Conservation (phyloP, 2,113 vertebrate genomes). For the Leuciscus idus region DNA sequence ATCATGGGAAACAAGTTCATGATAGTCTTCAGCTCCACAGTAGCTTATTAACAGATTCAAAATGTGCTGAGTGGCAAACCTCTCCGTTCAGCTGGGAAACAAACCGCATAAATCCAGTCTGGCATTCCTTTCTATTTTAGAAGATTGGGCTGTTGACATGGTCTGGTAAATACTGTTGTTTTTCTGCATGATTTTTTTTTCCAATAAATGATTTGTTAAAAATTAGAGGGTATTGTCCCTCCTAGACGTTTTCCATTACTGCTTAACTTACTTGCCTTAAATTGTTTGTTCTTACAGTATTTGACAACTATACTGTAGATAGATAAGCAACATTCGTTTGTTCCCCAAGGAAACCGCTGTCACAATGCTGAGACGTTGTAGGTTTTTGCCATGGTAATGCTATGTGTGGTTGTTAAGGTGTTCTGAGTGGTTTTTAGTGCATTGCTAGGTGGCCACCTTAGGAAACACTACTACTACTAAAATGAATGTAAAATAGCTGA, state of each 20-base stretch:
- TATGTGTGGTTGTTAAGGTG: neutral
- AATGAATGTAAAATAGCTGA: neutral
- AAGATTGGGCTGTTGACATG: constrained; percentile 34
- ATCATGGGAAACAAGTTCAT: neutral
- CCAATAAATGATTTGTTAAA: constrained; percentile 30
- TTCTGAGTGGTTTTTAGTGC: neutral
- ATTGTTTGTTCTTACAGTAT: neutral
- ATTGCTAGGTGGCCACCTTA: neutral
- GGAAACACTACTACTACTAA: neutral
- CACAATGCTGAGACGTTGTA: too few species aligned
- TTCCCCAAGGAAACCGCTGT: neutral
- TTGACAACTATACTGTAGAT: neutral
- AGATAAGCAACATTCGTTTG: neutral
- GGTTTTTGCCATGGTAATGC: too few species aligned
- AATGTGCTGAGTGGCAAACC: constrained; percentile 56
- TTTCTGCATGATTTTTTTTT: constrained; percentile 17
- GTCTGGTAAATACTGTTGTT: constrained; percentile 2
- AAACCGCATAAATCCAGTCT: constrained; percentile 47
- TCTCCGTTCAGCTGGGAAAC: constrained; percentile 51
- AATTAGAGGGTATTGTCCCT: neutral
- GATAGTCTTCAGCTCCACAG: neutral
- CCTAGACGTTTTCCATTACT: neutral
- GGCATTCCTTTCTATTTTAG: constrained; percentile 58
- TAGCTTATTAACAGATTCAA: constrained; percentile 25
- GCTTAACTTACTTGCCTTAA: neutral